Evolutionary conservation across 2,888 invertebrate genomes (phyloP).

Genomic region (Tenthredo mesomela): DNA sequence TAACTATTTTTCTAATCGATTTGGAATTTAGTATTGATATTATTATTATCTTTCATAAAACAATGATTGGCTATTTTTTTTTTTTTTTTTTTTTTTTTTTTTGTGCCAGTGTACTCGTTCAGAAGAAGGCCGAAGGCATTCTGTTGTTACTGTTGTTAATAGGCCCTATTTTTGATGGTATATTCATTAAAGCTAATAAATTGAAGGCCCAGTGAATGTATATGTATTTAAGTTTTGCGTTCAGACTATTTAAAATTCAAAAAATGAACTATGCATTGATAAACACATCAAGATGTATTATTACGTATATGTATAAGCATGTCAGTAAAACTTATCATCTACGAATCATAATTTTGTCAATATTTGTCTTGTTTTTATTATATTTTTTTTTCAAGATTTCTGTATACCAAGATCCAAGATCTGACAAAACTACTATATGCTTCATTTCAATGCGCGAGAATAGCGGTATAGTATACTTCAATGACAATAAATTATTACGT

Average conservation of each 20-base stretch:
- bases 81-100: not conserved
- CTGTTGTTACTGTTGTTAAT: too few species aligned
- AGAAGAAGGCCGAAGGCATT: not conserved
- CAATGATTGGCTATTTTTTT: not conserved
- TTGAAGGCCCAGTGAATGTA: slow-evolving; percentile 36
- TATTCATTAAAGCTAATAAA: not conserved
- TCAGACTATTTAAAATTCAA: not conserved
- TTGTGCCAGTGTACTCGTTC: not conserved
- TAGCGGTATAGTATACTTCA: slow-evolving; percentile 13
- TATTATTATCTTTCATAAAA: slow-evolving; percentile 17
- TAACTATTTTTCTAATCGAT: slow-evolving; percentile 8
- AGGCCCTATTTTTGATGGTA: not conserved
- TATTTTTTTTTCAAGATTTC: slow-evolving; percentile 24
- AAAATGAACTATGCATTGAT: slow-evolving; percentile 6
- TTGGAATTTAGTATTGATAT: slow-evolving; percentile 25
- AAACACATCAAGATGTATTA: not conserved
- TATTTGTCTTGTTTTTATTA: slow-evolving; percentile 12
- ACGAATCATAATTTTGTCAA: slow-evolving; percentile 5
- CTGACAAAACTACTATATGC: slow-evolving; percentile 25
- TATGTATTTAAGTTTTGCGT: slow-evolving; percentile 19
- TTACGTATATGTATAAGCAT: slow-evolving; percentile 11
- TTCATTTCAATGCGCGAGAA: slow-evolving; percentile 23
- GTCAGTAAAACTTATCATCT: slow-evolving; percentile 20
- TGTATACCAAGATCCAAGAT: slow-evolving; percentile 30
- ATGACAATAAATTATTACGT: slow-evolving; percentile 46